A percentile compares a stretch with the other conserved stretches of the same genome.
These are phyloP conservation scores for Plemyria rubiginata DNA, from an alignment of 2,888 invertebrate species.

Conservation along the genomic window DNA sequence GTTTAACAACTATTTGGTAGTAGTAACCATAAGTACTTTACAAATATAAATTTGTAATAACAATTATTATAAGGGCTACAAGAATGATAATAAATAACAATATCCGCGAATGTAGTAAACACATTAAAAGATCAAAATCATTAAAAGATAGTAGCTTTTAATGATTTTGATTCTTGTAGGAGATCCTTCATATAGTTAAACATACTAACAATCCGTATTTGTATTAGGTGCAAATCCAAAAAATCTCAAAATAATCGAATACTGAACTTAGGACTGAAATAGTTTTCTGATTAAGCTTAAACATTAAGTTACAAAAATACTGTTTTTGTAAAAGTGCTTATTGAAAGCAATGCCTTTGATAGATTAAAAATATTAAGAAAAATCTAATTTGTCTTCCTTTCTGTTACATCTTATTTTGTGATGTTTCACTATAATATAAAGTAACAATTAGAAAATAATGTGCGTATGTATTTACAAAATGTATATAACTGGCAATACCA, in stretches of 20 bases:
- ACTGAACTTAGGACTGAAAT: conserved; percentile 2
- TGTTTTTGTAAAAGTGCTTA: conserved; percentile 20
- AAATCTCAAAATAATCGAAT: conserved; percentile 5
- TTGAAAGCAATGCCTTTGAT: neutral
- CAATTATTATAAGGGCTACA: neutral
- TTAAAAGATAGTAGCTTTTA: too few species aligned
- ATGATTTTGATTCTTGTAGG: conserved; percentile 3
- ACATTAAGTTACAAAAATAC: conserved; percentile 25
- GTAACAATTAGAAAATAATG: conserved; percentile 28
- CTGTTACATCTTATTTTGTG: conserved; percentile 20
- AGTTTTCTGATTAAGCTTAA: conserved; percentile 18
- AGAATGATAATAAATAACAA: neutral
- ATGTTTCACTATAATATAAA: conserved; percentile 16
- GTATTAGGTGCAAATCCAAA: neutral
- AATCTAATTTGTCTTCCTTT: neutral
- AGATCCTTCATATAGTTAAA: neutral
- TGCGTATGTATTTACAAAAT: conserved; percentile 47
- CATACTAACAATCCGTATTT: neutral
- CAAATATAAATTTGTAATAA: conserved; percentile 12
- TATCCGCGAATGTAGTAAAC: neutral
- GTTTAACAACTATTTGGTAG: conserved; percentile 24
- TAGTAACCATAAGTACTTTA: conserved; percentile 16
- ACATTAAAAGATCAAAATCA: too few species aligned
- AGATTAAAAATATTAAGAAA: conserved; percentile 9
- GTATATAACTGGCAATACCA: conserved; percentile 50